These are phyloP conservation scores for Caenorhabditis inopinata DNA, from an alignment of 1,140 invertebrate species.

Conservation along the genomic window DNA sequence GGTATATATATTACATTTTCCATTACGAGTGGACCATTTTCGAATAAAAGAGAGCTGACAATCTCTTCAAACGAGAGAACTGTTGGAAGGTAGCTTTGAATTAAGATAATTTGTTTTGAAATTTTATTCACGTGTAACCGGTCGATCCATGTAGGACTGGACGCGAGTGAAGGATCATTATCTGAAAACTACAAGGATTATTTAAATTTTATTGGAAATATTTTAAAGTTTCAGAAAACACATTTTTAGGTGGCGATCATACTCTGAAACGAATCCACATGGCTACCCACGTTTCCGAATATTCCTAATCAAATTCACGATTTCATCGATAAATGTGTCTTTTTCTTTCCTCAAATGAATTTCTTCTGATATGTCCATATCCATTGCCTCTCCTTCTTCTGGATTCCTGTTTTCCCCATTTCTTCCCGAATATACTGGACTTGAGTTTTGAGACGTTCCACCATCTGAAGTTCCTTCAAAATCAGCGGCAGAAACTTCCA, in stretches of 20 bases:
- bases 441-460: neutral
- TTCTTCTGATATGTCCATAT: neutral
- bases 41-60: neutral
- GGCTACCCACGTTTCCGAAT: neutral
- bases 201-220: no score
- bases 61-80: neutral
- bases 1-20: neutral
- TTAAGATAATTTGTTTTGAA: neutral
- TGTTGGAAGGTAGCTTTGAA: neutral
- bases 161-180: neutral
- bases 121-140: neutral
- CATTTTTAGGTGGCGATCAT: no score
- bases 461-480: neutral
- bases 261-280: no score
- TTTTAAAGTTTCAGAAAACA: no score
- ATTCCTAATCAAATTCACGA: neutral
- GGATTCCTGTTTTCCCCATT: neutral
- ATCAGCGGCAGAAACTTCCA: neutral
- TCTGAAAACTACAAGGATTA: slow-evolving; percentile 1
- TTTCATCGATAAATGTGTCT: neutral
- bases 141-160: slow-evolving; percentile 4
- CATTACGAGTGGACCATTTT: neutral
- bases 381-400: neutral
- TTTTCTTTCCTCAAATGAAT: neutral
- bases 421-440: neutral